These are phyloP conservation scores for Nyctereutes procyonoides DNA, from an alignment of 2,113 vertebrate species.

Conservation along the genomic window DNA sequence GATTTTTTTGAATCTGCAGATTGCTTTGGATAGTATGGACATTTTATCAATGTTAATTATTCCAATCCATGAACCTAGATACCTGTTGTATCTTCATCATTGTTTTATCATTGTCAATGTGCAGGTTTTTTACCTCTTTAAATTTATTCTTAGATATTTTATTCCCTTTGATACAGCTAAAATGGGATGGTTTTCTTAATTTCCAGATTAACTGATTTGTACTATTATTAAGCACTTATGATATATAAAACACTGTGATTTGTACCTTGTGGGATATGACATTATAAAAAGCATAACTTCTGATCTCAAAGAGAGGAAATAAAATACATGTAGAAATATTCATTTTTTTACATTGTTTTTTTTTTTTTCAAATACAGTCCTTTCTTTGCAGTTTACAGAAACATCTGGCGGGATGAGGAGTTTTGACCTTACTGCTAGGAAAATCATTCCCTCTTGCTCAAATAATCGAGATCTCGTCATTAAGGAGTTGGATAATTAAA, in stretches of 20 bases:
- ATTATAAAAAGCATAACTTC: not conserved
- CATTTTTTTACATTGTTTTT: not conserved
- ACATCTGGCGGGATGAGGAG: not conserved
- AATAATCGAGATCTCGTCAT: not conserved
- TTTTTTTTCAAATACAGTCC: not conserved
- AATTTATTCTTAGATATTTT: constrained; percentile 10
- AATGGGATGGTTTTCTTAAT: not conserved
- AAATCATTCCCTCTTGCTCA: not conserved
- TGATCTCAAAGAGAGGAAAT: not conserved
- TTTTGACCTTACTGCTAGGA: not conserved
- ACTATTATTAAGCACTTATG: not conserved
- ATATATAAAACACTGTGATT: not conserved
- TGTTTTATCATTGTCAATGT: not conserved
- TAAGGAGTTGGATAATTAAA: not conserved
- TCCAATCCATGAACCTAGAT: not conserved
- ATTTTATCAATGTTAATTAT: not conserved
- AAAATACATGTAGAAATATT: not conserved
- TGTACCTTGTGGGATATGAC: not conserved
- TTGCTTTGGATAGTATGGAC: not conserved
- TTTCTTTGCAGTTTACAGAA: not conserved
- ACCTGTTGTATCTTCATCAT: not conserved
- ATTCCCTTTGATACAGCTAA: not conserved
- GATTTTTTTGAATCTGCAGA: not conserved
- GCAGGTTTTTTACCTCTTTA: not conserved
- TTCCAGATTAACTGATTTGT: not conserved